Conservation (phyloP, 1,140 invertebrate species). For the Procambarus virginalis region DNA sequence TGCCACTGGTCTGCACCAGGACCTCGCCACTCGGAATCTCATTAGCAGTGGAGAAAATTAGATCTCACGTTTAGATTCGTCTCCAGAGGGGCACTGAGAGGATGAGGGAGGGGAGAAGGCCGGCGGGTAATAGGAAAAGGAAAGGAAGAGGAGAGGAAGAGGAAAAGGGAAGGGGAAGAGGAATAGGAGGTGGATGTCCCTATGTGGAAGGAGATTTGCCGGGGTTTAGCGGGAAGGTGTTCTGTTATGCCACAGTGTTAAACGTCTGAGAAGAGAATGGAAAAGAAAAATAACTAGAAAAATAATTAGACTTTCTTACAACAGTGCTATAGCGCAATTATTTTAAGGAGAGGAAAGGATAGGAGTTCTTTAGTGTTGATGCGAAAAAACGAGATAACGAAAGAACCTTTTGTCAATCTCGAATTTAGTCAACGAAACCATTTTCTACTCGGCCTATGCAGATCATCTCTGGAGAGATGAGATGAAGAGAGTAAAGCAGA, state of each 20-base stretch:
- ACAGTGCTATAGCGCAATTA: too few relatives aligned
- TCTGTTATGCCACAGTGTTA: too few relatives aligned
- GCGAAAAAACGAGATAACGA: background rate
- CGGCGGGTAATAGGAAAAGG: background rate
- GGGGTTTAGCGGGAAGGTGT: too few relatives aligned
- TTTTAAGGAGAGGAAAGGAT: too few relatives aligned
- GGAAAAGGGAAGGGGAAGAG: background rate
- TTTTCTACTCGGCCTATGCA: too few relatives aligned
- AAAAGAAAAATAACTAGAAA: background rate
- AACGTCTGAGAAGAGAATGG: too few relatives aligned
- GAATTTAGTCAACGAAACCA: too few relatives aligned
- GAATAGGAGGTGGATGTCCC: background rate
- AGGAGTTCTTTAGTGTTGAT: too few relatives aligned
- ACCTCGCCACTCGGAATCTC: background rate
- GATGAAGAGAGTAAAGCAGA: too few relatives aligned
- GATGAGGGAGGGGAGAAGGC: background rate
- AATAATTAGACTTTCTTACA: too few relatives aligned
- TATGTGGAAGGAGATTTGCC: background rate
- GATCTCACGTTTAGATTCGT: conserved; percentile 2
- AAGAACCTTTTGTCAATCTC: background rate
- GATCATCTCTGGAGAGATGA: too few relatives aligned
- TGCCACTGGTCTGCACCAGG: background rate
- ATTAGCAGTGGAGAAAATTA: background rate
- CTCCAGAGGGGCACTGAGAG: background rate
- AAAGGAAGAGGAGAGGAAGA: background rate